These are phyloP conservation scores for Globicephala melas DNA, from an alignment of 2,113 vertebrate genomes.

Conservation along the genomic window DNA sequence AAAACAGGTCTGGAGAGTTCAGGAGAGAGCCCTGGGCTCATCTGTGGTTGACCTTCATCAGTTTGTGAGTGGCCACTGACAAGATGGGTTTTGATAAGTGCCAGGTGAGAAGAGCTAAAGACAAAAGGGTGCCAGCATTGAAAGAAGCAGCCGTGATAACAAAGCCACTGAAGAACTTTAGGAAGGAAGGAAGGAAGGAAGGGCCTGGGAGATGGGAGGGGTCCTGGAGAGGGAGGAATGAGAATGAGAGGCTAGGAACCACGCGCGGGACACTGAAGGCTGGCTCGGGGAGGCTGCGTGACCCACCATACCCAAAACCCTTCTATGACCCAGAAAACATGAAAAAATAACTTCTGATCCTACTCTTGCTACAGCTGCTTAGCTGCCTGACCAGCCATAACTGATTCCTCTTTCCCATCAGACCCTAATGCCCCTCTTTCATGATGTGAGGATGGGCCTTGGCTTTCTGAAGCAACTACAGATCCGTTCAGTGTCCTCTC, in stretches of 20 bases:
- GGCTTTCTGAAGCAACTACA: not conserved
- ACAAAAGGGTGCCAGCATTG: not conserved
- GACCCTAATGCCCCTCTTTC: not conserved
- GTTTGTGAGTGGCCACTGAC: not conserved
- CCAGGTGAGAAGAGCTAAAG: not conserved
- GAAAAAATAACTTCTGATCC: not conserved
- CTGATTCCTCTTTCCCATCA: not conserved
- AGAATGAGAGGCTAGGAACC: not conserved
- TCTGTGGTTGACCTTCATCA: not conserved
- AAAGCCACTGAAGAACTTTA: not conserved
- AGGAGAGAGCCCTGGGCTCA: not conserved
- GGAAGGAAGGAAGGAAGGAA: not conserved
- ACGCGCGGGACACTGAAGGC: too few relatives aligned
- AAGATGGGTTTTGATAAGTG: not conserved
- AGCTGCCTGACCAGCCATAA: not conserved
- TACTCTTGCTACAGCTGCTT: not conserved
- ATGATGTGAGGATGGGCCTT: not conserved
- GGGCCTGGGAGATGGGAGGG: not conserved
- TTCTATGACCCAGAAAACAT: not conserved
- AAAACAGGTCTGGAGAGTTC: not conserved
- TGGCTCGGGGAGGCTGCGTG: not conserved
- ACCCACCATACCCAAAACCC: not conserved
- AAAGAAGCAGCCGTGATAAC: not conserved
- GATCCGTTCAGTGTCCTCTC: not conserved
- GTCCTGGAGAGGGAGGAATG: not conserved